Percentiles rank a stretch among this genome's conserved stretches.
phyloP scores from a whole-genome alignment of 2,888 invertebrate genomes.

The Melinaea menophilus region DNA sequence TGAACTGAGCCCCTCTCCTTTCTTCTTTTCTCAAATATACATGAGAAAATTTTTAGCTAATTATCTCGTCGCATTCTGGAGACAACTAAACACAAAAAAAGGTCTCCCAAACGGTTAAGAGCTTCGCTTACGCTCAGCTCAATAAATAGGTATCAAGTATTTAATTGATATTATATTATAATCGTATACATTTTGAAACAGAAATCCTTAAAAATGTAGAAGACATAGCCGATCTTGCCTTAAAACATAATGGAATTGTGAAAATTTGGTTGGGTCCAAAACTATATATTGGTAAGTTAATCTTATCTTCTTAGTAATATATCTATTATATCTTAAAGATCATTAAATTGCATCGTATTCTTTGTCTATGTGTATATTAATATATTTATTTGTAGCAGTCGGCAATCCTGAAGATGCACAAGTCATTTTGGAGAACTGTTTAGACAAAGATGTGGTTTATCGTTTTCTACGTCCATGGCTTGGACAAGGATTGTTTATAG shows the following conservation, averaged over 20 bases:
- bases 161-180: background rate
- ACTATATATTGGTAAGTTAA: conserved; percentile 57
- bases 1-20: no score
- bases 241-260: conserved; percentile 47
- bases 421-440: conserved; percentile 59
- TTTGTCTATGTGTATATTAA: no score
- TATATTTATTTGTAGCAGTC: conserved; percentile 27
- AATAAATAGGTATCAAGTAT: no score
- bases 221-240: conserved; percentile 46
- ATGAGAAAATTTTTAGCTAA: no score
- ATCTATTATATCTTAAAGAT: no score
- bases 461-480: conserved; percentile 64
- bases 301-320: background rate
- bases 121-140: no score
- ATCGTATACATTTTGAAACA: conserved; percentile 32
- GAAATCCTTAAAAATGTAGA: conserved; percentile 58
- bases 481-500: conserved; percentile 64
- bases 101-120: no score
- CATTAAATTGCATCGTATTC: no score
- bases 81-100: no score
- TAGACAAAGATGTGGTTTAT: conserved; percentile 64
- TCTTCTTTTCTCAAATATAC: no score
- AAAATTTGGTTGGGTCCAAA: conserved; percentile 67
- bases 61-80: no score
- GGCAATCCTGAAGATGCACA: conserved; percentile 59